These are phyloP conservation scores for Ophraella communa DNA, from an alignment of 2,888 invertebrate genomes.

Conservation along the genomic window DNA sequence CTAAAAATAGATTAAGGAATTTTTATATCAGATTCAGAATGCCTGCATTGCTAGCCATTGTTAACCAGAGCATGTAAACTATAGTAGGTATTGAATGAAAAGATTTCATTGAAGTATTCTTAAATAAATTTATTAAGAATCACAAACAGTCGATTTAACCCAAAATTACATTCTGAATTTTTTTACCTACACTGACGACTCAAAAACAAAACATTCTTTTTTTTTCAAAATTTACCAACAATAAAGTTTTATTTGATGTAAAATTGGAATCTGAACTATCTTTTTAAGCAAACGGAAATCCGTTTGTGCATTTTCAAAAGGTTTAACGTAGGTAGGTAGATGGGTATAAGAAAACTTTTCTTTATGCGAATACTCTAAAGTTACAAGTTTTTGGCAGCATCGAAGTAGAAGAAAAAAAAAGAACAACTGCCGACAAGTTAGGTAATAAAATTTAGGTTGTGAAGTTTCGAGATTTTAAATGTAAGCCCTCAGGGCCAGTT, in stretches of 20 bases:
- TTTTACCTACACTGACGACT: too few relatives aligned
- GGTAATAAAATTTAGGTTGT: slow-evolving; percentile 48
- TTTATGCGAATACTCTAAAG: slow-evolving; percentile 21
- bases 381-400: slow-evolving; percentile 8
- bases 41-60: too few relatives aligned
- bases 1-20: too few relatives aligned
- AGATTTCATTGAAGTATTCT: too few relatives aligned
- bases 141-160: too few relatives aligned
- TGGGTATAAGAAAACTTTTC: slow-evolving; percentile 17
- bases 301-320: slow-evolving; percentile 9
- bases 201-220: not conserved
- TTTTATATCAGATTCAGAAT: too few relatives aligned
- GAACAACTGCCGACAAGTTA: slow-evolving; percentile 35
- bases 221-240: not conserved
- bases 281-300: slow-evolving; percentile 4
- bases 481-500: slow-evolving; percentile 47
- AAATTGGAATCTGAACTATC: slow-evolving; percentile 7
- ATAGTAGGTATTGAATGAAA: too few relatives aligned
- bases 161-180: too few relatives aligned
- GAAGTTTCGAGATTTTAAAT: slow-evolving; percentile 43
- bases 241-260: not conserved
- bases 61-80: too few relatives aligned
- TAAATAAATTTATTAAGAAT: too few relatives aligned
- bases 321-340: slow-evolving; percentile 5
- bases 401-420: slow-evolving; percentile 2